Base-by-base conservation (phyloP, 2,797 vertebrate species). In the Pangasius sanitwongsei region DNA sequence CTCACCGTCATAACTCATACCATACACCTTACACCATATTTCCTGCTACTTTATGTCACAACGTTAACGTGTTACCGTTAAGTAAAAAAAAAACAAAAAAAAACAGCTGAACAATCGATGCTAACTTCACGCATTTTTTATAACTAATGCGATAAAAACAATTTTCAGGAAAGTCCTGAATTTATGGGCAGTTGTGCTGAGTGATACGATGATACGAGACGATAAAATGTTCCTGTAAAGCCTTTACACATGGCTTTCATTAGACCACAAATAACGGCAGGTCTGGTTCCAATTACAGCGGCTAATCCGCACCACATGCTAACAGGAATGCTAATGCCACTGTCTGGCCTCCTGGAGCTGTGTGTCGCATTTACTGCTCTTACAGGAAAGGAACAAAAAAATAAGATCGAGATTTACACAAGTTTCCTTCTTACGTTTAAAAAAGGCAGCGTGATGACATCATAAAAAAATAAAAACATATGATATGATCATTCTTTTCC, bases 251-350 rank as follows among this genome's bases (percentile, higher is more conserved):
- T 82, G 80, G 69, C 5, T 82, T 89, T 63, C 70, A 87, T 88
- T 89, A 75, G 25, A 72, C 20, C 63, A 18, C 28, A 48, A 89
- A 75, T 85, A 81, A 69, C 74, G 31, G 85, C 15, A 1, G 82
- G 48, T n/a, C 85, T 86, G 86, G 50, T 67, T 84, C 48, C 67
- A 82, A 87, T 90, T 77, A 86, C 48, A 50, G 57, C 41, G 0
- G 44, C 69, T 88, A 65, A 85, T 87, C 63, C 83, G 67, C 67
- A 88, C 78, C 89, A 86, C 83, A 88, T 90, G 83, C 86, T 88
- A 87, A 77, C 63, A 70, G 80, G 85, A 89, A 82, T 88, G 55
- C 83, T 53, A 88, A 81, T 83, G 82, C 57, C 37, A 87, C 57
- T 72, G 67, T 89, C 86, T 89, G 89, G 78, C 53, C 65, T 72